Conservation (phyloP, 2,113 vertebrate species). For the Passer domesticus region DNA sequence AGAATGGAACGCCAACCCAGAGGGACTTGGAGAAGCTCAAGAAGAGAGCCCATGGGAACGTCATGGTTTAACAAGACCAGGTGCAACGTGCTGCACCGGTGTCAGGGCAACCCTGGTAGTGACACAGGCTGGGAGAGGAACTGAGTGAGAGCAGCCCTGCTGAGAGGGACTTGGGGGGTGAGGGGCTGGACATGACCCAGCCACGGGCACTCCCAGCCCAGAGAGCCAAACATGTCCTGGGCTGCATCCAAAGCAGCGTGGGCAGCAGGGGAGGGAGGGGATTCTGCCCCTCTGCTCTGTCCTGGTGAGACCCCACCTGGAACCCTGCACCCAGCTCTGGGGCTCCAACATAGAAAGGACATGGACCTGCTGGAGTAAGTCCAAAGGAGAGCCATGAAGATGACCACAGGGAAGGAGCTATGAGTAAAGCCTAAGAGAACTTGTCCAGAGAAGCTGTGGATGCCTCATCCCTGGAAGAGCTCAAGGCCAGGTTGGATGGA, state of each 20-base stretch:
- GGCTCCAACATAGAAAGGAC: background rate
- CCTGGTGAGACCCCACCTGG: background rate
- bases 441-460: background rate
- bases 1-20: background rate
- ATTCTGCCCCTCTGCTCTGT: background rate
- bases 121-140: background rate
- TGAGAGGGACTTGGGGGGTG: rapidly evolving
- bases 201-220: rapidly evolving
- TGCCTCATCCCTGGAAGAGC: background rate
- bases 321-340: background rate
- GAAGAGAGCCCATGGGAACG: background rate
- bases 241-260: rapidly evolving
- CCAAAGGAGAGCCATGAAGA: background rate
- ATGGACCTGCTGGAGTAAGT: rapidly evolving
- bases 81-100: background rate
- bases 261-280: rapidly evolving
- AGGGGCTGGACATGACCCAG: background rate
- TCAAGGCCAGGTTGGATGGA: background rate
- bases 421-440: background rate
- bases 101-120: background rate
- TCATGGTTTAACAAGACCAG: background rate
- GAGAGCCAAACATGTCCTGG: rapidly evolving
- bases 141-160: background rate
- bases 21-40: background rate
- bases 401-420: background rate